A percentile compares a stretch with the other conserved stretches of the same genome.
Evolutionary conservation across 2,797 vertebrate genomes (phyloP).

Genomic region (Pseudochirops cupreus): DNA sequence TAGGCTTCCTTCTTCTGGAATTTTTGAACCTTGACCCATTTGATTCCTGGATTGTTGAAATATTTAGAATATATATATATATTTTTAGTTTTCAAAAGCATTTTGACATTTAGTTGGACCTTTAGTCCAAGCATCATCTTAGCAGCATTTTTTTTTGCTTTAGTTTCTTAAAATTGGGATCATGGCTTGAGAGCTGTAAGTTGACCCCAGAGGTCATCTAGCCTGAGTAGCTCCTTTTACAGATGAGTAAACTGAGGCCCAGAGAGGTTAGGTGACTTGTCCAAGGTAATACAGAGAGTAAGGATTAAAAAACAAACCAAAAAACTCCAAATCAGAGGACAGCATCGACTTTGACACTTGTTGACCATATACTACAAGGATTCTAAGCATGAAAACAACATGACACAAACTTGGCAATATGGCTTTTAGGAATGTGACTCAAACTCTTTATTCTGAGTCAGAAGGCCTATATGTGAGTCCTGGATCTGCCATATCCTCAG

Average conservation of each 20-base stretch:
- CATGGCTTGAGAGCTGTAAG: neutral
- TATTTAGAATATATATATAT: neutral
- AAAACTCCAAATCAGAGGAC: neutral
- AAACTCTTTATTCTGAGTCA: neutral
- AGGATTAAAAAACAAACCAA: neutral
- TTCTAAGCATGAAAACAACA: neutral
- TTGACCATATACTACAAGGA: neutral
- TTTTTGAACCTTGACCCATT: conserved; percentile 7
- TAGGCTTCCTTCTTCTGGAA: neutral
- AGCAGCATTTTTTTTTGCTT: neutral
- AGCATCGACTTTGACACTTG: neutral
- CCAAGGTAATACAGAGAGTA: neutral
- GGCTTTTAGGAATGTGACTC: too few species aligned
- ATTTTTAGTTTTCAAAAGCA: neutral
- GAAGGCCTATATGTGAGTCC: neutral
- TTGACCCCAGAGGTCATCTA: neutral
- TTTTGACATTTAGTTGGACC: neutral
- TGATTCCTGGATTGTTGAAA: neutral
- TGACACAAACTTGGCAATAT: neutral
- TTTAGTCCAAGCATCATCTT: conserved; percentile 21
- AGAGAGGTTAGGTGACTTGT: neutral
- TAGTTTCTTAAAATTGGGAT: neutral
- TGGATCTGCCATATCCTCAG: neutral
- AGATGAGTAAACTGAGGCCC: neutral
- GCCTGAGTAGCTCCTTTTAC: neutral